Base-by-base conservation (phyloP, 1,140 invertebrate genomes). In the Drosophila arizonae region DNA sequence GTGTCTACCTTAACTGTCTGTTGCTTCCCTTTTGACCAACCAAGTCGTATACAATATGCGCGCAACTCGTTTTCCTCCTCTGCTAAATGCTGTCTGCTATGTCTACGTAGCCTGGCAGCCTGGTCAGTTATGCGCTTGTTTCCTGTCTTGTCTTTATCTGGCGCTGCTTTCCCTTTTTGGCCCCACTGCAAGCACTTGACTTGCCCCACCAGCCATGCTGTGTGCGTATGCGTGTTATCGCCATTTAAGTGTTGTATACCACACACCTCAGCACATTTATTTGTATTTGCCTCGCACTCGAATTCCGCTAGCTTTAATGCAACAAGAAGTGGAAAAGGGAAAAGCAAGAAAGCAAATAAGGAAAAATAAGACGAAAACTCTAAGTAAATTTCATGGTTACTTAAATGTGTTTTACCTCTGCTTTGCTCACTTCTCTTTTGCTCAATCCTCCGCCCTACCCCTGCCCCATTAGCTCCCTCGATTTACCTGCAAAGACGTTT, bases 301-400 rank as follows among this genome's bases (percentile, higher is more conserved):
- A 84, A 74, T 84, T 72, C 64, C 57, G 69, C 67, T 63, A 41
- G 52, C 45, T 51, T 54, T 28, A 62, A 11, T 33, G 51, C 39
- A 70, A 55, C 45, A 54, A 61, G 9, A 58, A 54, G 5, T 9
- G 2, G 15, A 45, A 54, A 60, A 10, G 17, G 17, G 17, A 33
- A 28, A 46, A 50, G 3, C 10, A 36, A 24, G 13, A 54, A 50
- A 48, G n/a, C 15, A 50, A 52, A 33, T 33, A 6, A 33, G 6
- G 33, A 50, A 21, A 8, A 64, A 61, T 52, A 45, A 51, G 17
- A 50, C 11, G 11, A 48, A 71, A 65, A 78, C 54, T 76, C 39
- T 65, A 74, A 74, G 80, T 84, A 68, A 64, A 84, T 79, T 84
- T 84, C 58, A 84, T 79, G 80, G 76, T 84, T 84, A 73, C 73